Base-by-base conservation (phyloP, 2,113 vertebrate species). In the Caloenas nicobarica region DNA sequence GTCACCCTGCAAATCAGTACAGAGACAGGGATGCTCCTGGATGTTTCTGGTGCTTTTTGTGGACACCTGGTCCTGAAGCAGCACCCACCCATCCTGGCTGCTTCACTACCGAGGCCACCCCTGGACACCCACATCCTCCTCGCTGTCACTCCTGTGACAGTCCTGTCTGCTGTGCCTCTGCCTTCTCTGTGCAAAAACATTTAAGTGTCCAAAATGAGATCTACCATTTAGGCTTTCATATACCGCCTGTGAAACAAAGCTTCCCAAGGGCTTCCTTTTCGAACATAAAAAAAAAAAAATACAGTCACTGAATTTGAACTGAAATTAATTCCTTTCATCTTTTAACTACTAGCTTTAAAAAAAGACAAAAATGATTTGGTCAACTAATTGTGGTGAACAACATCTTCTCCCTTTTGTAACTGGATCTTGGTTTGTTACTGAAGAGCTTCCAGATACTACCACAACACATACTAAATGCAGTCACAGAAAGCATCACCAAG, bases 31-130 rank as follows among this genome's bases (percentile, higher is more conserved):
- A 40, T 34, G 44, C 65, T 50, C 11, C 5, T 2, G 2, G 48
- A n/a, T 17, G 73, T 64, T 68, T 62, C 82, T 42, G 36, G 3
- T 48, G 31, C 31, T 36, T 53, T n/a, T 62, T 34, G 24, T 3
- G 31, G 34, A 58, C 15, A 44, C 50, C 10, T 0, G 8, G 16
- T 33, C 16, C 72, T 29, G 25, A 61, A 44, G 48, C 53, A 76
- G 78, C 81, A 48, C 48, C 53, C 48, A 42, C 57, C 34, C 36
- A 24, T 18, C 57, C 64, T 14, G 73, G 64, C 23, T 89, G 50
- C 26, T 42, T 26, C 44, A 12, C 50, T 48, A 44, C 6, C 0
- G 0, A 66, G 44, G 18, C 16, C 0, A 0, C 48, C 44, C 16
- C 48, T 68, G 72, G 4, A 15, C 33, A 28, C 11, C 29, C 70